Evolutionary conservation across 1,140 invertebrate genomes (phyloP), one percentile per base, ranked within the genome.

Genomic region (Lepidurus arcticus): DNA sequence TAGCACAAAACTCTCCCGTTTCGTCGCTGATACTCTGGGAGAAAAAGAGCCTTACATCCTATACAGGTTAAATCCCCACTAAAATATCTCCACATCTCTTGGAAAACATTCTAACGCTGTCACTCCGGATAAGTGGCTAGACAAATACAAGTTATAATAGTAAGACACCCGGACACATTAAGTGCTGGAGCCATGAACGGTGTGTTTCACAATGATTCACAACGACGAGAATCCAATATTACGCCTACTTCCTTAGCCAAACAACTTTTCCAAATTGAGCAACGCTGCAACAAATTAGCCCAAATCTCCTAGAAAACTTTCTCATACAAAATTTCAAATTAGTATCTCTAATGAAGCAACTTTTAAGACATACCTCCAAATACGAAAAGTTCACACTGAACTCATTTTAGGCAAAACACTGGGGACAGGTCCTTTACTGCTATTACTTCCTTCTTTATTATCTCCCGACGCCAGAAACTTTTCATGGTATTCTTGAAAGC

Each of bases 401-500:
- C 78, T 78, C 78, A 78, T 78, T 78, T 78, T 78, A n/a, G 73
- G 75, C 16, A 76, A 47, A 11, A 78, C 53, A 44, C 43, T 74
- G 44, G 11, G 74, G 73, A 73, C 73, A 43, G 13, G 78, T 47
- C 44, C 24, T 45, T 21, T 73, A 74, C 21, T 44, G 42, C 44
- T 44, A 45, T 26, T 78, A 45, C 11, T 65, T 65, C 44, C 43
- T 24, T 53, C 74, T 42, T 44, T 44, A 26, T 42, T 78, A 1
- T 73, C 21, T 44, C 53, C 73, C 42, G 78, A 26, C 9, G 75
- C 45, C 26, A 76, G 16, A 76, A 53, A 76, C n/a, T 82, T 82
- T 82, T 92, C 90, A 83, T 93, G 91, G 83, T 91, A 93, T 82
- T 44, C 90, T 84, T 94, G 92, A 85, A 93, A 94, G 84, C 92